Base-by-base conservation (phyloP, 2,888 invertebrate species). In the Lasioglossum marginatum region DNA sequence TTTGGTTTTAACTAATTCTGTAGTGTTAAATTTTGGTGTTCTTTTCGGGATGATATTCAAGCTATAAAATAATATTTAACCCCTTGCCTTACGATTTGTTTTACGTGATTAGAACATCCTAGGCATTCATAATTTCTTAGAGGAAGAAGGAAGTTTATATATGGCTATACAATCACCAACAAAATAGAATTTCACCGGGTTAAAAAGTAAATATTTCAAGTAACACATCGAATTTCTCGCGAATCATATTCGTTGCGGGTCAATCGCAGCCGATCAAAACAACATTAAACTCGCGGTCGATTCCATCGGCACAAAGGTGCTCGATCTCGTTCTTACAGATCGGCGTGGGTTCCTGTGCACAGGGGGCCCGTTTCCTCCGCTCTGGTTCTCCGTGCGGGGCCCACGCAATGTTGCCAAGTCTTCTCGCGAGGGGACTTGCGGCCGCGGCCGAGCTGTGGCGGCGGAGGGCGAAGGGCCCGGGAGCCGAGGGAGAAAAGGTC, bases 351-450 rank as follows among this genome's bases (percentile, higher is more conserved):
- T 76, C 77, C 81, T 74, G 75, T 76, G 43, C 60, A 37, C 60
- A 0, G 10, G 57, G 75, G 77, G 87, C 82, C 80, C 80, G 81
- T 79, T 85, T 81, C 81, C 74, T 70, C 74, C 82, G 88, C 81
- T 81, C 87, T 82, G 71, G 81, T 85, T 87, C 74, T 73, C 77
- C 80, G 80, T 57, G 40, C 87, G 79, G 85, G 83, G 82, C 86
- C 73, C 82, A 79, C 73, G 86, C 91, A 82, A 87, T 74, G 90
- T 91, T 91, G 91, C 91, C 91, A 91, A 81, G 89, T 27, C 27
- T 14, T 91, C 86, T 85, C 34, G 34, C 60, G 23, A 40, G 60
- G 48, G 72, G 72, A 60, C 48, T 63, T 34, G 76, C 76, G 82
- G 37, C 66, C 31, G 31, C 66, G 34, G 57, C 57, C 52, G 3